These are phyloP conservation scores for Hemiprocne comata DNA, from an alignment of 2,113 vertebrate species.

Conservation along the genomic window DNA sequence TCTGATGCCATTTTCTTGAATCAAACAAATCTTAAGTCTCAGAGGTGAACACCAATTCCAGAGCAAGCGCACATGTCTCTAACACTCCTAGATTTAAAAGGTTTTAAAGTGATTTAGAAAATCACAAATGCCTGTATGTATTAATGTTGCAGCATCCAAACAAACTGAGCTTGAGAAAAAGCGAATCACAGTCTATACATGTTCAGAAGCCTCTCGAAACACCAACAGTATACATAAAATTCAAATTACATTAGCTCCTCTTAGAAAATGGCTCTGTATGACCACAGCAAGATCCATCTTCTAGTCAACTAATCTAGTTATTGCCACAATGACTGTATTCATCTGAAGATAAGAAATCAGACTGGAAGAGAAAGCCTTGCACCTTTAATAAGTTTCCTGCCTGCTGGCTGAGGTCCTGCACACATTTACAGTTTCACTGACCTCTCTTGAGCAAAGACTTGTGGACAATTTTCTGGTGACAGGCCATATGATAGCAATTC, in stretches of 20 bases:
- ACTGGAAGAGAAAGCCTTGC: background rate
- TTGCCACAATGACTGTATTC: background rate
- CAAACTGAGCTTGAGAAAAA: background rate
- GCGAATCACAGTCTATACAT: background rate
- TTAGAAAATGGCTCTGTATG: background rate
- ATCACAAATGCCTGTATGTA: background rate
- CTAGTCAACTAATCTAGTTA: constrained; percentile 4
- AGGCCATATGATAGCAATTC: background rate
- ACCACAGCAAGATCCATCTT: background rate
- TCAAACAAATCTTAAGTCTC: background rate
- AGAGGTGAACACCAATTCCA: background rate
- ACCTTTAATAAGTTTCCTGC: background rate
- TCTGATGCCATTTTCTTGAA: background rate
- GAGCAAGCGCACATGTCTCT: background rate
- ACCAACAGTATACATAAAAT: background rate
- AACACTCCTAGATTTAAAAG: background rate
- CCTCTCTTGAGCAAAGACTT: background rate
- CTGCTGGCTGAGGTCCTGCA: background rate
- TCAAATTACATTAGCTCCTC: background rate
- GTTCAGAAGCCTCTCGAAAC: background rate
- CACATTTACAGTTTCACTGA: background rate
- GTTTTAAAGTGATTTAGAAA: background rate
- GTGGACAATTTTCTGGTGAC: background rate
- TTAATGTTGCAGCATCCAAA: background rate
- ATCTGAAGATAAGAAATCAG: background rate